Evolutionary conservation across 2,888 invertebrate genomes (phyloP).

Genomic region (Dilophus febrilis): DNA sequence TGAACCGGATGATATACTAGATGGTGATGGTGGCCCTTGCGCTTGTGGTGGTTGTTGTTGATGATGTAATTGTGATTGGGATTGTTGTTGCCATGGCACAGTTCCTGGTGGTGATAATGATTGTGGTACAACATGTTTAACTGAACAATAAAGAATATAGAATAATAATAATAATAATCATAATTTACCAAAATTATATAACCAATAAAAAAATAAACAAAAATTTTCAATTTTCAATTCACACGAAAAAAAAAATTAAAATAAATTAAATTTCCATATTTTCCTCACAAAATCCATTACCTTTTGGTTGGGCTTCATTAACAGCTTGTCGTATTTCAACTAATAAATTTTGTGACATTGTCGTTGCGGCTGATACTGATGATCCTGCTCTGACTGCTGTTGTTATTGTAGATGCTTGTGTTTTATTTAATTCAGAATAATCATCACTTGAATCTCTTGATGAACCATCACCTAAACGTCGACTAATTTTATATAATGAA

Average conservation of each 20-base stretch:
- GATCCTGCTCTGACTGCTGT: no score
- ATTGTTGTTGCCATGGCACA: conserved; percentile 41
- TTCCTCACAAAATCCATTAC: no score
- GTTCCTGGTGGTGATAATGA: conserved; percentile 43
- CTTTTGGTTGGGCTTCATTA: conserved; percentile 74
- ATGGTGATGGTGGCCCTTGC: conserved; percentile 44
- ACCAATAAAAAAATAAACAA: no score
- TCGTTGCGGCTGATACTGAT: conserved; percentile 48
- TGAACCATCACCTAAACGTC: conserved; percentile 31
- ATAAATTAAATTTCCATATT: no score
- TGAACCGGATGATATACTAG: conserved; percentile 44
- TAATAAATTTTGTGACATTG: conserved; percentile 62
- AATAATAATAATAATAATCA: no score
- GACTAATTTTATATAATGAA: conserved; percentile 10
- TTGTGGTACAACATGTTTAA: conserved; percentile 47
- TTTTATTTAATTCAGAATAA: conserved; percentile 41
- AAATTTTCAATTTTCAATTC: no score
- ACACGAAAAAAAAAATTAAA: no score
- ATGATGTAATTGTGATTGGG: conserved; percentile 27
- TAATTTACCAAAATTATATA: background rate
- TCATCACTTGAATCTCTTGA: conserved; percentile 44
- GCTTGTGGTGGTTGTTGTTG: conserved; percentile 31
- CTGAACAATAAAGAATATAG: conserved; percentile 20
- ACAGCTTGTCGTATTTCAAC: conserved; percentile 80
- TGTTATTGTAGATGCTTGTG: conserved; percentile 44